phyloP scores from a whole-genome alignment of 23 tunicate genomes.

The Trididemnum miniatum region DNA sequence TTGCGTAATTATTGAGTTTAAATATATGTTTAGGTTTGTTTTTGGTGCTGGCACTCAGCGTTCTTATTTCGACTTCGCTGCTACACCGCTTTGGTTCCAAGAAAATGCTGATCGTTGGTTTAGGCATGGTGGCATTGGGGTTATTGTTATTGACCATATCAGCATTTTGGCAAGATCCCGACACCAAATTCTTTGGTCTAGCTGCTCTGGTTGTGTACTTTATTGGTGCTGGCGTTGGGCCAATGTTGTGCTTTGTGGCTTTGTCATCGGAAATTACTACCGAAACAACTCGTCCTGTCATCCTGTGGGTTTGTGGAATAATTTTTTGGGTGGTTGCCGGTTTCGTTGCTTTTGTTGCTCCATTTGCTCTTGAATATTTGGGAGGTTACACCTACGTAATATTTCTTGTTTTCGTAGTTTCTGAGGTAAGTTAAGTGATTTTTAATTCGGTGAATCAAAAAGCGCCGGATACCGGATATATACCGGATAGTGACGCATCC shows the following conservation, averaged over 20 bases:
- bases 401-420: neutral
- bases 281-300: constrained; percentile 27
- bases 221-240: constrained; percentile 33
- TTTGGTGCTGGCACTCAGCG: neutral
- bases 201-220: constrained; percentile 10
- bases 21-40: constrained; percentile 32
- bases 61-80: neutral
- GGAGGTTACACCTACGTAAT: constrained; percentile 53
- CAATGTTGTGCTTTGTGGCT: neutral
- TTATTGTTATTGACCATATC: constrained; percentile 18
- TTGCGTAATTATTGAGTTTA: too few relatives aligned
- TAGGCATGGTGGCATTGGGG: neutral
- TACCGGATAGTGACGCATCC: too few relatives aligned
- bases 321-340: constrained; percentile 24
- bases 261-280: constrained; percentile 41
- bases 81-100: constrained; percentile 21
- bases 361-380: constrained; percentile 29
- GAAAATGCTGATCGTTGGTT: constrained; percentile 20
- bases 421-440: neutral
- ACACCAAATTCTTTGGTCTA: neutral
- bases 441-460: too few relatives aligned
- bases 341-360: constrained; percentile 19
- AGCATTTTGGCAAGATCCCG: neutral
- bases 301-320: constrained; percentile 20
- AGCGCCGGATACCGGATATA: too few relatives aligned